These are phyloP conservation scores for Genyomyrus donnyi DNA, from an alignment of 2,113 vertebrate species.

Conservation along the genomic window DNA sequence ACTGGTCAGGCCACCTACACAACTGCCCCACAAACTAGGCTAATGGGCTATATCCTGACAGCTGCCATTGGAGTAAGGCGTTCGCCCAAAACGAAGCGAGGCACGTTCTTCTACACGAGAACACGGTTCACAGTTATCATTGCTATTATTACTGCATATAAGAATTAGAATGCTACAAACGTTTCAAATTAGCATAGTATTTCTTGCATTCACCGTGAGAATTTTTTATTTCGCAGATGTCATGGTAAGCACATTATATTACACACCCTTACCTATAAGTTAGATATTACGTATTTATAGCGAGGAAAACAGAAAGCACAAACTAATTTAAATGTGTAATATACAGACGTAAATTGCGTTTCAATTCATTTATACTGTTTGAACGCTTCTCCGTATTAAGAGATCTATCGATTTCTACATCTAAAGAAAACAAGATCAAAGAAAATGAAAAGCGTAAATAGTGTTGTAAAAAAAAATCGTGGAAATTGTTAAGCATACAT, in stretches of 20 bases:
- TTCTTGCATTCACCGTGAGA: neutral
- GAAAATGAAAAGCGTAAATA: neutral
- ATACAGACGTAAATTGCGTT: neutral
- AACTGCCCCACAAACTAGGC: neutral
- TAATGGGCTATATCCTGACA: slow-evolving; percentile 14
- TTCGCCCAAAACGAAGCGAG: neutral
- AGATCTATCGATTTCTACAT: neutral
- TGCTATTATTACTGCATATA: neutral
- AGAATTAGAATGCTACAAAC: neutral
- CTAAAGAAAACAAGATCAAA: neutral
- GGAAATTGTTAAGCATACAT: neutral
- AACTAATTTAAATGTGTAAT: neutral
- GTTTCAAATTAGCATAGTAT: neutral
- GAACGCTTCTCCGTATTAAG: neutral
- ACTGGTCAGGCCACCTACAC: neutral
- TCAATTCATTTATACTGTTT: neutral
- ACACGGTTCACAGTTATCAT: neutral
- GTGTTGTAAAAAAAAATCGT: neutral
- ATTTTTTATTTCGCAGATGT: neutral
- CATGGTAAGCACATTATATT: neutral
- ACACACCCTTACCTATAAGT: neutral
- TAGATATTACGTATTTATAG: neutral
- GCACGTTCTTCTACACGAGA: neutral
- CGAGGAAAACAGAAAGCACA: neutral
- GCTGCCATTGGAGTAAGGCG: neutral